Evolutionary conservation across 2,888 invertebrate species (phyloP).

Genomic region (Chrysomela aeneicollis): DNA sequence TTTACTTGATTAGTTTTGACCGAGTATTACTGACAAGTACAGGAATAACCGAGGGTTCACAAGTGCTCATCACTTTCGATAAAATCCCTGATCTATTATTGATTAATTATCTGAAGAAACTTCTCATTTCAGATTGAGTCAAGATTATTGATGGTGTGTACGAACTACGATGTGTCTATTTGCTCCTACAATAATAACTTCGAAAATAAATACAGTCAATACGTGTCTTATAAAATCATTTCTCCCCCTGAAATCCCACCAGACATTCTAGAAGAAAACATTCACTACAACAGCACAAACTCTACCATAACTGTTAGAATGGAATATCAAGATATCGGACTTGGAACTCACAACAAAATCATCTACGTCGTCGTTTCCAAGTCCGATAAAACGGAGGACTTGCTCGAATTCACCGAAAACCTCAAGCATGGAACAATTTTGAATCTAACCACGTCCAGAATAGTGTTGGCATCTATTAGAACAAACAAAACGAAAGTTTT

Average conservation of each 20-base stretch:
- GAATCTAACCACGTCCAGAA: neutral
- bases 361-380: constrained; percentile 14
- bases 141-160: neutral
- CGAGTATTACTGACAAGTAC: too few relatives aligned
- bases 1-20: too few relatives aligned
- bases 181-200: neutral
- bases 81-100: too few relatives aligned
- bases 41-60: too few relatives aligned
- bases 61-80: too few relatives aligned
- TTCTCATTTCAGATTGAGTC: too few relatives aligned
- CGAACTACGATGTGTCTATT: neutral
- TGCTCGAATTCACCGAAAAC: neutral
- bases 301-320: neutral
- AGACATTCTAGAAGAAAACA: neutral
- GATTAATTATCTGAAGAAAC: too few relatives aligned
- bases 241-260: constrained; percentile 8
- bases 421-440: neutral
- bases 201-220: neutral
- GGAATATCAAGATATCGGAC: neutral
- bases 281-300: neutral
- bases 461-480: constrained; percentile 11
- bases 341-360: neutral
- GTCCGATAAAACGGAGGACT: neutral
- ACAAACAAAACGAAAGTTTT: neutral
- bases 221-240: neutral